These are phyloP conservation scores for Tetranychus piercei DNA, from an alignment of 2,888 invertebrate genomes.

Conservation along the genomic window DNA sequence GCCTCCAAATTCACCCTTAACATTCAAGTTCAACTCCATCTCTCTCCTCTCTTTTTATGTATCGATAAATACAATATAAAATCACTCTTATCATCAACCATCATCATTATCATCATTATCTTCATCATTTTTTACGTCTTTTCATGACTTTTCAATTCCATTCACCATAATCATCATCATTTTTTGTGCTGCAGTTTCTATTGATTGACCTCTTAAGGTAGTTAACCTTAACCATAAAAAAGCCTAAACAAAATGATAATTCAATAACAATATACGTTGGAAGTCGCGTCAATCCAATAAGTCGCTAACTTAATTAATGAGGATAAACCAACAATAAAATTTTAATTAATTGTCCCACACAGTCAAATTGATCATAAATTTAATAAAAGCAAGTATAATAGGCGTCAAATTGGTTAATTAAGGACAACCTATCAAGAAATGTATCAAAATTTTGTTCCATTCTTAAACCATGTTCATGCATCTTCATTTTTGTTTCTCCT, in stretches of 20 bases:
- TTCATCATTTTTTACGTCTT: not conserved
- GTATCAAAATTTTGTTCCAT: too few relatives aligned
- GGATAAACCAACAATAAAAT: not conserved
- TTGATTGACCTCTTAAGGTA: constrained; percentile 1
- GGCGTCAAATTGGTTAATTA: not conserved
- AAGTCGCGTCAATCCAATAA: not conserved
- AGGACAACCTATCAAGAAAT: too few relatives aligned
- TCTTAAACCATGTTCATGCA: too few relatives aligned
- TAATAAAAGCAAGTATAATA: not conserved
- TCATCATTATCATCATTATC: not conserved
- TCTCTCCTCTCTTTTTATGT: not conserved
- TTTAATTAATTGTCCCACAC: not conserved
- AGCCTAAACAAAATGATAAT: not conserved
- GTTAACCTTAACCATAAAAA: not conserved
- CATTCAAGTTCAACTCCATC: not conserved
- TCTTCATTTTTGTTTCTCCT: too few relatives aligned
- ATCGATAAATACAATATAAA: not conserved
- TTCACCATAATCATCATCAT: not conserved
- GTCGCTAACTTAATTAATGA: not conserved
- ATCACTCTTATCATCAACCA: not conserved
- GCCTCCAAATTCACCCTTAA: not conserved
- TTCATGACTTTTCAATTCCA: constrained; percentile 1
- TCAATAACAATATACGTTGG: not conserved
- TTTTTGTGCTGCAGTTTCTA: not conserved
- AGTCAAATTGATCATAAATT: not conserved